Base-by-base conservation (phyloP, 2,888 invertebrate species). In the Macaria notata region DNA sequence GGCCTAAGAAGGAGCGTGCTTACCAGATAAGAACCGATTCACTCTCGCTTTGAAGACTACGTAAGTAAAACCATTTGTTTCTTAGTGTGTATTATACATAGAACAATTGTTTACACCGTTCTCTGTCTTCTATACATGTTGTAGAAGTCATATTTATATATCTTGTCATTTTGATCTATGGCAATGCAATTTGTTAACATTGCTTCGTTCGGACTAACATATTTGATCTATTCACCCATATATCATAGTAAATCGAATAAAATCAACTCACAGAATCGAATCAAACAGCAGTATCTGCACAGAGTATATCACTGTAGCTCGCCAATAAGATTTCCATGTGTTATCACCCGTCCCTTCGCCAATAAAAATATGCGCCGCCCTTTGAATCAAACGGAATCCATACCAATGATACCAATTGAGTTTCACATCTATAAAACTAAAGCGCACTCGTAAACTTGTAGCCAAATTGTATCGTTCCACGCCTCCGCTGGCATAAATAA, bases 341-440 rank as follows among this genome's bases (percentile, higher is more conserved):
- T 54, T 50, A 59, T 54, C 54, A 48, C 29, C 50, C 54, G 51
- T 59, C 64, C 64, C 61, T 61, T 61, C 53, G 55, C 54, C 63
- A 61, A 68, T 71, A 69, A 64, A 68, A 69, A 64, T 68, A 68
- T 64, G 56, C 58, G 59, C 63, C 53, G 61, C 56, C 61, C 62
- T 61, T 59, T 61, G 64, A 61, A 66, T 70, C 68, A 71, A 68
- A 62, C 62, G 60, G 75, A 79, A 81, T 81, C 78, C 75, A 76
- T 78, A 81, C 77, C 77, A 81, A 88, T 88, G 82, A 88, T 88
- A 74, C 71, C 72, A 83, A 88, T 88, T 77, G 83, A 86, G 81
- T 87, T 83, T 75, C 68, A 73, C 73, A 72, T 77, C 79, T 68
- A 86, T 88, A 86, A 88, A 87, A 84, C 76, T 86, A 82, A 86